Base-by-base conservation (phyloP, 2,888 invertebrate genomes). In the Cloeon dipterum region DNA sequence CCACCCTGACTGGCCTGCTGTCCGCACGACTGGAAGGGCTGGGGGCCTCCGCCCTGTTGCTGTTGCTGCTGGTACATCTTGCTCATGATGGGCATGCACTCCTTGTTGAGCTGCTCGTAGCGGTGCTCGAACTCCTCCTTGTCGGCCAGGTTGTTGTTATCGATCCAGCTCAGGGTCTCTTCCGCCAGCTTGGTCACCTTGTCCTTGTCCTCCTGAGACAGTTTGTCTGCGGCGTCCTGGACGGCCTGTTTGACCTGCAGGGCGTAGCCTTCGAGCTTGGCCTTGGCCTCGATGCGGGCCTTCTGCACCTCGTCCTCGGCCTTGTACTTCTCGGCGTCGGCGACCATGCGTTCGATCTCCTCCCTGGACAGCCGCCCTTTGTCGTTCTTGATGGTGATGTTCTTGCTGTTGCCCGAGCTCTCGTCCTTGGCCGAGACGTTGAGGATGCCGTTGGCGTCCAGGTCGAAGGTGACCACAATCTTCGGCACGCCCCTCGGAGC, bases 361-460 rank as follows among this genome's bases (percentile, higher is more conserved):
- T 70, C 74, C 52, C 83, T 81, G 40, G 72, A 76, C 8, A 86
- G 62, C 4, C 85, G 68, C 0, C 83, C 83, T 10, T 21, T 21
- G 49, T 79, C 83, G 50, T 86, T 85, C 3, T 77, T 77, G 40
- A 86, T 86, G 20, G 79, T 81, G 43, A 86, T 83, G 47, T 74
- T 70, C 50, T 81, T 78, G 1, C 70, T 69, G 40, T 70, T 72
- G 2, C 83, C 83, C 1, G 82, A 79, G 44, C 79, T 76, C 46
- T 63, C 69, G 47, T 86, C 85, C 49, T 63, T 65, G n/a, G 62
- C 63, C 3, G 62, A 59, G 3, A 68, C 59, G 48, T 82, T 75
- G 3, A 85, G 53, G 41, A 89, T 88, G 41, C 88, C 86, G 50
- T 89, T 86, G n/a, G 85, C 85, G 47, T 88, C 86, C 37, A 88